phyloP scores from a whole-genome alignment of 2,113 vertebrate species.

The Zosterops hypoxanthus region DNA sequence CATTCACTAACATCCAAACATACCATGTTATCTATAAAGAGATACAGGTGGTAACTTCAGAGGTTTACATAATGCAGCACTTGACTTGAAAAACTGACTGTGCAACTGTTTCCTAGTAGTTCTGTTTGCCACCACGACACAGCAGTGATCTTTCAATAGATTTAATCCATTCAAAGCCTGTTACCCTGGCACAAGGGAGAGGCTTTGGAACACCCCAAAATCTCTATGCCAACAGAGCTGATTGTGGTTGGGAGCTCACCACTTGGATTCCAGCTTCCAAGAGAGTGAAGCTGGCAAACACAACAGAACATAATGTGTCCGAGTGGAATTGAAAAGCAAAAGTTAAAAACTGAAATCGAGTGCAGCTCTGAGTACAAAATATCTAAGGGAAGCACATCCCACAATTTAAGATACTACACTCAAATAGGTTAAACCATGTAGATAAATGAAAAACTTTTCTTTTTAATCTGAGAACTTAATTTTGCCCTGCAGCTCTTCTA shows the following conservation, averaged over 20 bases:
- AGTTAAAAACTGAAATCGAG: neutral
- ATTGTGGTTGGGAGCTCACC: neutral
- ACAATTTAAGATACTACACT: neutral
- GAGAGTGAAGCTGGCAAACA: neutral
- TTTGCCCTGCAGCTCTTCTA: neutral
- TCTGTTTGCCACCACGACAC: rapidly evolving
- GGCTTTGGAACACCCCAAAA: neutral
- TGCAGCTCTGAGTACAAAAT: neutral
- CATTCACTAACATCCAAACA: neutral
- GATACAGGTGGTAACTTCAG: neutral
- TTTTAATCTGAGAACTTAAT: neutral
- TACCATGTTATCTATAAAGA: neutral
- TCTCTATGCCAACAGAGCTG: neutral
- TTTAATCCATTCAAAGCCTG: neutral
- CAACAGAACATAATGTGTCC: neutral
- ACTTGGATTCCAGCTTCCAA: neutral
- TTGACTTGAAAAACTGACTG: neutral
- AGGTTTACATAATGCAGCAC: neutral
- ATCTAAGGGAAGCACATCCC: neutral
- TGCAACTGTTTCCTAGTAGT: neutral
- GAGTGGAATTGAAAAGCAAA: neutral
- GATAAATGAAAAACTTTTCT: neutral
- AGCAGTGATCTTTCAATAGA: neutral
- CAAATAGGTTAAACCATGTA: neutral
- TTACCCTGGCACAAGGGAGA: neutral